A percentile compares a stretch with the other conserved stretches of the same genome.
phyloP scores from a whole-genome alignment of 35 echinoderm and acorn worm species.

The Diadema setosum region DNA sequence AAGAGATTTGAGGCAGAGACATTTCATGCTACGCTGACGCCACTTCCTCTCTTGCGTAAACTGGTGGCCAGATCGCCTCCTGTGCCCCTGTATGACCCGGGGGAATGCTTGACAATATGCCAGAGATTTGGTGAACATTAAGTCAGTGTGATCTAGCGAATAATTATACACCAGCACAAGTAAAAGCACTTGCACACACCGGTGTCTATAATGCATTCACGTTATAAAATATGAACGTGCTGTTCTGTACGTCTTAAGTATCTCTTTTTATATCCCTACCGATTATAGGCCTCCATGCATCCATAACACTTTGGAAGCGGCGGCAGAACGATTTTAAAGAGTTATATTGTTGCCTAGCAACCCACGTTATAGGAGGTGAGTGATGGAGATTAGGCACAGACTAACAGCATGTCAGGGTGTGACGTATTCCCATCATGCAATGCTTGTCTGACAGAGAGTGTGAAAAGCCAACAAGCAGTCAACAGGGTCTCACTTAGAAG shows the following conservation, averaged over 20 bases:
- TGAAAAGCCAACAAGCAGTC: neutral
- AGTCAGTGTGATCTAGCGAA: neutral
- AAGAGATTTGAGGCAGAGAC: neutral
- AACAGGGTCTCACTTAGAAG: neutral
- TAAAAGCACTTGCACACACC: too few relatives aligned
- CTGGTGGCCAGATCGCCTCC: too few relatives aligned
- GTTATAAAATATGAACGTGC: too few relatives aligned
- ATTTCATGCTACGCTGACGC: neutral
- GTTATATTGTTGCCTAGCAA: neutral
- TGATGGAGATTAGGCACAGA: neutral
- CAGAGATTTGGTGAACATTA: neutral
- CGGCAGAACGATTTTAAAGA: neutral
- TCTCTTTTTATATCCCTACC: too few relatives aligned
- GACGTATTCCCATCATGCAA: neutral
- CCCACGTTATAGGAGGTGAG: neutral
- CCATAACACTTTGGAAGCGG: neutral
- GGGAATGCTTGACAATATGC: neutral
- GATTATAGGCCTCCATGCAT: neutral
- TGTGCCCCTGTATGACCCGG: neutral
- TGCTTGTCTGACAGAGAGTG: too few relatives aligned
- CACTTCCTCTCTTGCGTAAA: neutral
- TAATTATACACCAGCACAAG: neutral
- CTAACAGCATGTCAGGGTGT: neutral
- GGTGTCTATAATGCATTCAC: too few relatives aligned
- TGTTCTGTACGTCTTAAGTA: too few relatives aligned